These are phyloP conservation scores for Chrysochloris asiatica DNA, from an alignment of 2,113 vertebrate genomes.

Conservation along the genomic window DNA sequence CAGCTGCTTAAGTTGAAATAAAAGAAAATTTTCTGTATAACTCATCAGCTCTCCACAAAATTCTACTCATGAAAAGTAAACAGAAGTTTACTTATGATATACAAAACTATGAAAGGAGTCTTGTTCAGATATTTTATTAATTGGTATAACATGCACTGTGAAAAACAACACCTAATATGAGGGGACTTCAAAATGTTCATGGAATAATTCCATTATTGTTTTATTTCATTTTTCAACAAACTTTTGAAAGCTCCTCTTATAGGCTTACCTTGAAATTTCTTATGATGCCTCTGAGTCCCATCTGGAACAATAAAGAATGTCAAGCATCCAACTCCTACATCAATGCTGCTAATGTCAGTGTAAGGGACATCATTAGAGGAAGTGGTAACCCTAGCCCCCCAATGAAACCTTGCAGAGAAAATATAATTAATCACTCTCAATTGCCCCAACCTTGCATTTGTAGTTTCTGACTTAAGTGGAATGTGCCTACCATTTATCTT, in stretches of 20 bases:
- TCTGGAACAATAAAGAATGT: slow-evolving; percentile 10
- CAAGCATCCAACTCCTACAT: not conserved
- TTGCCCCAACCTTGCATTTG: not conserved
- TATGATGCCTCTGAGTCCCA: not conserved
- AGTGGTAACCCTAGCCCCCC: not conserved
- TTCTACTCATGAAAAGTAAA: not conserved
- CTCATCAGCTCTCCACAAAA: slow-evolving; percentile 35
- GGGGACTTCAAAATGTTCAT: too few species aligned
- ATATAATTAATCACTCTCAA: slow-evolving; percentile 50
- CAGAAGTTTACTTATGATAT: not conserved
- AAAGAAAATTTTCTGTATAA: slow-evolving; percentile 42
- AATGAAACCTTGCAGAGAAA: slow-evolving; percentile 20
- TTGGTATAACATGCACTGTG: not conserved
- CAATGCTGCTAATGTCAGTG: not conserved
- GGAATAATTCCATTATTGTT: too few species aligned
- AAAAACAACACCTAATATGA: not conserved
- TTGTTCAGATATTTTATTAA: not conserved
- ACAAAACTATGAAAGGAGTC: not conserved
- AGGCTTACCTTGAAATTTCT: not conserved
- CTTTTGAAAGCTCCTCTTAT: not conserved
- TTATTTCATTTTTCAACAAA: too few species aligned
- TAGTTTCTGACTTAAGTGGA: slow-evolving; percentile 48
- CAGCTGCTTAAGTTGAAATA: slow-evolving; percentile 43
- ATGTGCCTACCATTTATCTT: slow-evolving; percentile 55
- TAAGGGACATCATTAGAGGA: slow-evolving; percentile 19